A percentile compares a stretch with the other conserved stretches of the same genome.
Conservation (phyloP, 2,797 vertebrate genomes). For the Agapornis canus region DNA sequence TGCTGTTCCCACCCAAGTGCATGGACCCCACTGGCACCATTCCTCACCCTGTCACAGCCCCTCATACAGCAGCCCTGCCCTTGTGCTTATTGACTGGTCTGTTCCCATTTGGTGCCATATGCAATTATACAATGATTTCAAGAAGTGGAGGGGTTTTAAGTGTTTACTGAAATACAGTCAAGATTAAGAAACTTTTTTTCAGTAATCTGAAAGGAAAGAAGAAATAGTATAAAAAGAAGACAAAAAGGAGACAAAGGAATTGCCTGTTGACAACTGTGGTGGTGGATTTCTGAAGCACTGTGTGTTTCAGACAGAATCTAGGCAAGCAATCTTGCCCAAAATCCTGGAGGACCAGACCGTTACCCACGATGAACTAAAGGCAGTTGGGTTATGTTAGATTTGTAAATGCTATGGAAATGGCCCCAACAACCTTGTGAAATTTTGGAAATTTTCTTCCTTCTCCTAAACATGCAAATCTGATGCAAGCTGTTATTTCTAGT, state of each 20-base stretch:
- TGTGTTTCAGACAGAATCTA: background rate
- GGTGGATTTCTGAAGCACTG: background rate
- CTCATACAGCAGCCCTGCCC: background rate
- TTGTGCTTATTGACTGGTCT: too few species aligned
- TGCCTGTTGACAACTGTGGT: background rate
- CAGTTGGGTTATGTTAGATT: background rate
- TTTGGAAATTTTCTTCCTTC: background rate
- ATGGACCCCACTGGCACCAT: accelerated
- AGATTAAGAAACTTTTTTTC: background rate
- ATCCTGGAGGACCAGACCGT: accelerated
- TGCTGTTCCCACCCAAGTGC: too few species aligned
- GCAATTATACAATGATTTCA: background rate
- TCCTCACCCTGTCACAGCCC: background rate
- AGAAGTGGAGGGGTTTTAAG: accelerated
- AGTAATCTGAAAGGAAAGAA: background rate
- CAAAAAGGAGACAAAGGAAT: background rate
- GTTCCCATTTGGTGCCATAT: background rate
- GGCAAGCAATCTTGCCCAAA: background rate
- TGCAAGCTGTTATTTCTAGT: background rate
- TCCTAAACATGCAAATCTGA: background rate
- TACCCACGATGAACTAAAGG: background rate
- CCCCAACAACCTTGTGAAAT: background rate
- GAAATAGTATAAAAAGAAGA: too few species aligned
- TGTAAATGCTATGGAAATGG: background rate
- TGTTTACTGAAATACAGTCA: background rate